Evolutionary conservation across 2,113 vertebrate species (phyloP).

Genomic region (Dipodomys stephensi): DNA sequence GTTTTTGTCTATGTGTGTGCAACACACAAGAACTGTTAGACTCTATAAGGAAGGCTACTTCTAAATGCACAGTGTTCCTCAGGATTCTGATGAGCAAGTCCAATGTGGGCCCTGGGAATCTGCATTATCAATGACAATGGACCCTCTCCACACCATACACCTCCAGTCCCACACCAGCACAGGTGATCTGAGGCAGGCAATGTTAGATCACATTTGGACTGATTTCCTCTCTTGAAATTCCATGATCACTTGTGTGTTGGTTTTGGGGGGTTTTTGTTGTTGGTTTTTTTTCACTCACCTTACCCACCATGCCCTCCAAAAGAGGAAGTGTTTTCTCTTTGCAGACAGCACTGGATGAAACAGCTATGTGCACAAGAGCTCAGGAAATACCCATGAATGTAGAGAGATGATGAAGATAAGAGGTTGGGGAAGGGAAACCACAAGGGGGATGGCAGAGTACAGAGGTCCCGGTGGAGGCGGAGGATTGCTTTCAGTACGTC

Average conservation of each 20-base stretch:
- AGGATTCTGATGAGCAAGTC: not conserved
- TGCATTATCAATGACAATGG: not conserved
- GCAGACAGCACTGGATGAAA: conserved; percentile 1
- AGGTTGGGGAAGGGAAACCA: conserved; percentile 64
- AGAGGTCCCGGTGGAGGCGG: not conserved
- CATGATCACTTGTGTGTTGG: not conserved
- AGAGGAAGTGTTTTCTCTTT: conserved; percentile 63
- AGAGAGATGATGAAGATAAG: conserved; percentile 58
- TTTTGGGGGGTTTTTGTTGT: not conserved
- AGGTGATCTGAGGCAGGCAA: not conserved
- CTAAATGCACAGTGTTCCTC: not conserved
- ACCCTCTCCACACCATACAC: no score
- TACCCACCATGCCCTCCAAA: conserved; percentile 28
- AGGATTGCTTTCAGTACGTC: conserved; percentile 41
- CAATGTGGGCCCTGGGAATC: conserved; percentile 15
- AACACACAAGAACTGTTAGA: not conserved
- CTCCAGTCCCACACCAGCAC: not conserved
- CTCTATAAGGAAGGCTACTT: not conserved
- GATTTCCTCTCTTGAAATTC: conserved; percentile 20
- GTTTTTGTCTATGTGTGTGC: no score
- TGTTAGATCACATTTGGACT: not conserved
- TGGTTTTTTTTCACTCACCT: conserved; percentile 45
- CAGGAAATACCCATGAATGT: conserved; percentile 67
- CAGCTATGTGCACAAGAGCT: not conserved
- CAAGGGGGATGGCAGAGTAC: conserved; percentile 9